Conservation (phyloP, 2,797 vertebrate genomes). For the Cossypha caffra region DNA sequence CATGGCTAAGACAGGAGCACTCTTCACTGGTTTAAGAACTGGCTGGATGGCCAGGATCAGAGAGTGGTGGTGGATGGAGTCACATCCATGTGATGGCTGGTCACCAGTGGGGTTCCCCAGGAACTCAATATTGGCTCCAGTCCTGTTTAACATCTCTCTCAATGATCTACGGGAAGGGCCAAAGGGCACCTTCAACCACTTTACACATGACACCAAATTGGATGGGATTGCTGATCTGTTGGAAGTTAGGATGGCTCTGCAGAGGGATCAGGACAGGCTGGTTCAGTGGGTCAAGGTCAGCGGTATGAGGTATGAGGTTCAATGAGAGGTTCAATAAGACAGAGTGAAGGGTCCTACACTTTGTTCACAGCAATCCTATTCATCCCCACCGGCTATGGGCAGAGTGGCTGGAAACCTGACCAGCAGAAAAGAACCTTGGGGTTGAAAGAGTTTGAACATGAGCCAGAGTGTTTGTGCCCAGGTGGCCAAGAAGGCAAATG, state of each 20-base stretch:
- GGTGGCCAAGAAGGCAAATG: neutral
- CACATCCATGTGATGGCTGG: no score
- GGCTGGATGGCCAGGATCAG: neutral
- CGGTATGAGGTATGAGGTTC: neutral
- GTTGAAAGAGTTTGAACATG: neutral
- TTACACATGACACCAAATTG: neutral
- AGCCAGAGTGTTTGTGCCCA: neutral
- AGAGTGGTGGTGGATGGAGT: neutral
- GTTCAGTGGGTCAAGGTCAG: neutral
- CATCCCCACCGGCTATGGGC: neutral
- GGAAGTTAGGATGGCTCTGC: neutral
- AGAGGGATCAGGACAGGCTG: neutral
- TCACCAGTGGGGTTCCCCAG: neutral
- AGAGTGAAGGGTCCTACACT: neutral
- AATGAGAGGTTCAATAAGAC: neutral
- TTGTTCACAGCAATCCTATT: rapidly evolving
- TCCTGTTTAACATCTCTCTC: neutral
- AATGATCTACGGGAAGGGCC: neutral
- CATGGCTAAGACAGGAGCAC: no score
- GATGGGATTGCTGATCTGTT: neutral
- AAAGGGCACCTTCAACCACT: neutral
- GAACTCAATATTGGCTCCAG: neutral
- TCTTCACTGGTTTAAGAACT: neutral
- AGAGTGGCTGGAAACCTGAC: neutral
- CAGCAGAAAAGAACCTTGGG: no score